phyloP scores from a whole-genome alignment of 2,113 vertebrate genomes.

The Montifringilla adamsi region DNA sequence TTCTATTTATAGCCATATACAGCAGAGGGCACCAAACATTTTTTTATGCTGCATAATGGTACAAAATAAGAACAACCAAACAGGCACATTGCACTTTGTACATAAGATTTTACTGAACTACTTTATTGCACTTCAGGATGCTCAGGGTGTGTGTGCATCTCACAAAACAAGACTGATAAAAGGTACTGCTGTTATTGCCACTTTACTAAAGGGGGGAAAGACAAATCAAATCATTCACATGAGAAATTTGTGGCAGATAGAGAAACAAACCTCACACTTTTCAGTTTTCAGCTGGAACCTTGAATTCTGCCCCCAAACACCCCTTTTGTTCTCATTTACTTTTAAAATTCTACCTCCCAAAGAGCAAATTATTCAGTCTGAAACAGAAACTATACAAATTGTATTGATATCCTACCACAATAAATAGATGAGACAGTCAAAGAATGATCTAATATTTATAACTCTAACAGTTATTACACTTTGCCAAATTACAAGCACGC shows the following conservation, averaged over 20 bases:
- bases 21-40: neutral
- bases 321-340: neutral
- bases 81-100: neutral
- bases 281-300: neutral
- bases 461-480: neutral
- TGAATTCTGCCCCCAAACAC: neutral
- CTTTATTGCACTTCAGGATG: neutral
- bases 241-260: neutral
- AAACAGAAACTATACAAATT: neutral
- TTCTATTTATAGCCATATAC: neutral
- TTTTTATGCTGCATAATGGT: neutral
- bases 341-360: neutral
- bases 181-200: neutral
- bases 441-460: neutral
- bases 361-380: neutral
- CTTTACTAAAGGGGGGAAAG: neutral
- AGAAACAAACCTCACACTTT: neutral
- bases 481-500: neutral
- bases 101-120: neutral
- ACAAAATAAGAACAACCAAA: neutral
- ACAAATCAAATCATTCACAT: neutral
- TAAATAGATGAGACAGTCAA: neutral
- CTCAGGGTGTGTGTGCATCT: neutral
- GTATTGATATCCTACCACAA: neutral
- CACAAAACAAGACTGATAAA: neutral